Percentiles rank a stretch among this genome's conserved stretches.
These are phyloP conservation scores for Nycticebus coucang DNA, from an alignment of 2,113 vertebrate genomes.

Conservation along the genomic window DNA sequence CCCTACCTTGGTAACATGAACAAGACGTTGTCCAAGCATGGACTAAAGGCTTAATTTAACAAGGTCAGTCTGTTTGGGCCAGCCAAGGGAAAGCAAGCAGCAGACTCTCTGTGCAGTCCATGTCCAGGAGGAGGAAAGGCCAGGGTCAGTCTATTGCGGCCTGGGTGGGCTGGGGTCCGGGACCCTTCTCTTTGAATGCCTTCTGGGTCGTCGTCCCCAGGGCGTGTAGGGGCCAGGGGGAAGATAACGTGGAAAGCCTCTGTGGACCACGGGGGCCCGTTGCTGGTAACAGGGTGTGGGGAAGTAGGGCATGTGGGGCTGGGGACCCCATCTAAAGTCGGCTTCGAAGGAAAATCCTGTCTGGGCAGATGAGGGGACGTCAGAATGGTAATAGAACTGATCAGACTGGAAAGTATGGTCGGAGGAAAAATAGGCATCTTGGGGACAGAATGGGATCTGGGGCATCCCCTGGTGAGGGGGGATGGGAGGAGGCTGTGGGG, in stretches of 20 bases:
- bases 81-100: neutral
- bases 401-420: neutral
- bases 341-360: neutral
- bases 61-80: neutral
- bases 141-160: neutral
- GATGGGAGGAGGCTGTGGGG: rapidly evolving
- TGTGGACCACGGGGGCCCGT: slow-evolving; percentile 18
- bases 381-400: slow-evolving; percentile 25
- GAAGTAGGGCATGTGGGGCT: neutral
- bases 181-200: neutral
- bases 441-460: neutral
- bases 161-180: neutral
- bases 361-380: neutral
- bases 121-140: neutral
- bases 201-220: neutral
- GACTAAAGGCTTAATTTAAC: neutral
- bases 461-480: neutral
- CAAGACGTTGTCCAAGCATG: neutral
- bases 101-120: neutral
- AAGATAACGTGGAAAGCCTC: neutral
- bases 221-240: neutral
- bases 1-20: neutral
- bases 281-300: neutral
- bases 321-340: neutral
- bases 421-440: slow-evolving; percentile 9